Percentiles rank a stretch among this genome's conserved stretches.
phyloP scores from a whole-genome alignment of 2,888 invertebrate genomes.

The Drosophila kanekoi region DNA sequence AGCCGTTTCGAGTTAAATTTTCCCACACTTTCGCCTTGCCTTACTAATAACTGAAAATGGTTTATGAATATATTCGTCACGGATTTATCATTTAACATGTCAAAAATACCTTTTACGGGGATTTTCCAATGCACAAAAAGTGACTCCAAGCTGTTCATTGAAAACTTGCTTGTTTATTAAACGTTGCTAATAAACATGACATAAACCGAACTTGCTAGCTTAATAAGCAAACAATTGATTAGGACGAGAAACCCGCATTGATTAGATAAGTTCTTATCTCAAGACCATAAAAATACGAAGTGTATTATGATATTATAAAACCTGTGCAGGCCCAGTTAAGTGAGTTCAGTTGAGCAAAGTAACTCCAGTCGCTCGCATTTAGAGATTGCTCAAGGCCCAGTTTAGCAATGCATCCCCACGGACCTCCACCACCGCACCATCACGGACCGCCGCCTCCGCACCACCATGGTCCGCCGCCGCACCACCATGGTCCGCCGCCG shows the following conservation, averaged over 20 bases:
- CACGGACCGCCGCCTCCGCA: conserved; percentile 38
- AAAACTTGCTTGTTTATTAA: conserved; percentile 19
- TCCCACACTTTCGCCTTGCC: background rate
- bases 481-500: conserved; percentile 41
- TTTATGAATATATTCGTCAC: background rate
- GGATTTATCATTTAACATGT: background rate
- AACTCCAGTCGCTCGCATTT: conserved; percentile 17
- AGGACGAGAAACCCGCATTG: conserved; percentile 20
- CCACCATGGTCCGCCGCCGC: conserved; percentile 24
- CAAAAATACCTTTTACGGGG: background rate
- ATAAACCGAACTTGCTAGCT: conserved; percentile 5
- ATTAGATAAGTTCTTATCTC: conserved; percentile 50
- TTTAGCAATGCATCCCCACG: conserved; percentile 36
- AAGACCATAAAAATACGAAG: conserved; percentile 21
- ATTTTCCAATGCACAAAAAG: conserved; percentile 5
- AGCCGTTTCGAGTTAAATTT: background rate
- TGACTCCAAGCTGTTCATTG: background rate
- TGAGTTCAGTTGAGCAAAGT: conserved; percentile 35
- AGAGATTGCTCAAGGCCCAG: background rate
- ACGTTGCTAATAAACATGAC: conserved; percentile 16
- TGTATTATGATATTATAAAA: conserved; percentile 41
- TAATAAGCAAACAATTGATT: conserved; percentile 26
- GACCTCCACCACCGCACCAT: conserved; percentile 24
- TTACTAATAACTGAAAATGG: conserved; percentile 2
- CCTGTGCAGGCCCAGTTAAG: conserved; percentile 9